Evolutionary conservation across 2,113 vertebrate genomes (phyloP).

Genomic region (Dromaius novaehollandiae): DNA sequence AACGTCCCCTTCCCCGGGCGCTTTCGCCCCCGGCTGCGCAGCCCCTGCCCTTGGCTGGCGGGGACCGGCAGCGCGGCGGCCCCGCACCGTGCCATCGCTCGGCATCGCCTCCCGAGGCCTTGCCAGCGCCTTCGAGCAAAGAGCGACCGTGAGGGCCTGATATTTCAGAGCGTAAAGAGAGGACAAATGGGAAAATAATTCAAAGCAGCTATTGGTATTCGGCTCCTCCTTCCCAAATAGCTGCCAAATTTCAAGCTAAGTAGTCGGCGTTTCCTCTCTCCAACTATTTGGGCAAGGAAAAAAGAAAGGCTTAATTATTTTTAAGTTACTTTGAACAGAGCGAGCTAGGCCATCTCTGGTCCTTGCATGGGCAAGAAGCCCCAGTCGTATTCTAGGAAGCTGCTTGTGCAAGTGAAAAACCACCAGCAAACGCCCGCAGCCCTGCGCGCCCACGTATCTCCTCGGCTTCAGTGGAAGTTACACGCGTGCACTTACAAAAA

Average conservation of each 20-base stretch:
- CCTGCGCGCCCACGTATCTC: background rate
- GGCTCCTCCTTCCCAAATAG: background rate
- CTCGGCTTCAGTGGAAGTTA: background rate
- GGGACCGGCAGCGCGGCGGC: background rate
- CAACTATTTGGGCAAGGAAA: background rate
- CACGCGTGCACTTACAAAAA: background rate
- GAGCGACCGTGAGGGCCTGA: background rate
- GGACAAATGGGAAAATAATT: background rate
- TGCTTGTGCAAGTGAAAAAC: background rate
- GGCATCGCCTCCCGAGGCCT: slow-evolving; percentile 5
- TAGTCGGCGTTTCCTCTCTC: background rate
- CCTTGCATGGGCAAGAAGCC: slow-evolving; percentile 29
- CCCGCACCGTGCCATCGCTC: background rate
- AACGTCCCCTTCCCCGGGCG: background rate
- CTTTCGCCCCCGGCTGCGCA: background rate
- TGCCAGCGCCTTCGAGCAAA: slow-evolving; percentile 15
- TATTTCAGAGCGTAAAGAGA: background rate
- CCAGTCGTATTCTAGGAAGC: slow-evolving; percentile 37
- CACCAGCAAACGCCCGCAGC: background rate
- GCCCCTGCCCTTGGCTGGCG: background rate
- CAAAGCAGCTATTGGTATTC: slow-evolving; percentile 8
- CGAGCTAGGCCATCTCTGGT: background rate
- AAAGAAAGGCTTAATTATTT: background rate
- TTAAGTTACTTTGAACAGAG: background rate
- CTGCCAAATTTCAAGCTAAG: slow-evolving; percentile 17